Percentiles rank a stretch among this genome's conserved stretches.
Conservation (phyloP, 2,888 invertebrate species). For the Esperia sulphurella region DNA sequence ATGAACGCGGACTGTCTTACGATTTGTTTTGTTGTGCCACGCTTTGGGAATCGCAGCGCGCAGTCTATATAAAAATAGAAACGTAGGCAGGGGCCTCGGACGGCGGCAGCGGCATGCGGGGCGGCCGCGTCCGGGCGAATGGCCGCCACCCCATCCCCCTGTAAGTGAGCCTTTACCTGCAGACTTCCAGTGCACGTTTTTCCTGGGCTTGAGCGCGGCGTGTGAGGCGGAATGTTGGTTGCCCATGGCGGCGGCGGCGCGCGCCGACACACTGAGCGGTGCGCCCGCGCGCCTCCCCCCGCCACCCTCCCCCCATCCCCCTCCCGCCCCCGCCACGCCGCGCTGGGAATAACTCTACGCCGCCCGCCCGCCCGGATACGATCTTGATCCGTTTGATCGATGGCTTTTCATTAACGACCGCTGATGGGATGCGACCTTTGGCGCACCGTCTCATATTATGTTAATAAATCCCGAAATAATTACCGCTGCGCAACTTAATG, state of each 20-base stretch:
- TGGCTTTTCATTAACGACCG: slow-evolving; percentile 46
- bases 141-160: slow-evolving; percentile 9
- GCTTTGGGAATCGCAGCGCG: slow-evolving; percentile 65
- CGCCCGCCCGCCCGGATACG: slow-evolving; percentile 50
- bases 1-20: slow-evolving; percentile 67
- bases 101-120: slow-evolving; percentile 12
- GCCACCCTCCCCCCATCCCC: slow-evolving; percentile 37
- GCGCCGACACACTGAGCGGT: slow-evolving; percentile 69
- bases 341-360: slow-evolving; percentile 67
- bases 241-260: slow-evolving; percentile 77
- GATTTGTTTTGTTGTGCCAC: slow-evolving; percentile 78
- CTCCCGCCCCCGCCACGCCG: slow-evolving; percentile 27
- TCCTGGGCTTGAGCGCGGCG: slow-evolving; percentile 79
- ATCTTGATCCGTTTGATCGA: slow-evolving; percentile 62
- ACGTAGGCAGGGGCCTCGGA: slow-evolving; percentile 39
- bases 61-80: slow-evolving; percentile 71
- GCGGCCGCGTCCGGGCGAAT: slow-evolving; percentile 15
- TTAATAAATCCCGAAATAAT: slow-evolving; percentile 20
- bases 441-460: slow-evolving; percentile 27
- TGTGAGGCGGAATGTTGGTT: slow-evolving; percentile 73
- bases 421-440: slow-evolving; percentile 40
- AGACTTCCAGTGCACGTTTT: slow-evolving; percentile 91
- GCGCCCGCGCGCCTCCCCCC: slow-evolving; percentile 38
- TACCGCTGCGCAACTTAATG: neutral
- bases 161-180: slow-evolving; percentile 81